These are phyloP conservation scores for Gallirallus australis DNA, from an alignment of 2,797 vertebrate genomes.

Conservation along the genomic window DNA sequence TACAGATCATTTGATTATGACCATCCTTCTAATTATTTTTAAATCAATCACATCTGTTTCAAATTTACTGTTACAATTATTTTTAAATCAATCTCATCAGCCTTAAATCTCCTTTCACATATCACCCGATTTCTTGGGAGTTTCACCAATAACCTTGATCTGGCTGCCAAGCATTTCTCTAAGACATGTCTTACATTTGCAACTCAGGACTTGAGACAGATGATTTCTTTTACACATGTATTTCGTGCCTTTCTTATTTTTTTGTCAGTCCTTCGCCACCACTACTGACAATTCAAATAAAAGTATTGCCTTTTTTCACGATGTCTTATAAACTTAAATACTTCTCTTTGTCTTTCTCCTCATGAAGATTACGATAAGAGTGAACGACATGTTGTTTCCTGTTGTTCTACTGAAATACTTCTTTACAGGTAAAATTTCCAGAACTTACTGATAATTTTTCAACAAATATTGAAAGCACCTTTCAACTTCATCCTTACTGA, in stretches of 20 bases:
- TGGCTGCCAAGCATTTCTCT: neutral
- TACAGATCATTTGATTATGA: neutral
- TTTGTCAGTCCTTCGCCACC: neutral
- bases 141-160: neutral
- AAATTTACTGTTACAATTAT: neutral
- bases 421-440: neutral
- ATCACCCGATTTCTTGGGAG: neutral
- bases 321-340: neutral
- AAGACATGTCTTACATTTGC: neutral
- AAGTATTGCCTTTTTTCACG: neutral
- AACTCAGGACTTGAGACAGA: neutral
- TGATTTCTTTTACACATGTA: accelerated
- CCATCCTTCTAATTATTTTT: neutral
- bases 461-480: neutral
- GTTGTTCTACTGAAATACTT: neutral
- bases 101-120: neutral
- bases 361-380: neutral
- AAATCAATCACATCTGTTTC: neutral
- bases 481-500: neutral
- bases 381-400: neutral
- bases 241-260: neutral
- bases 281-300: neutral
- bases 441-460: neutral
- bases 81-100: neutral
- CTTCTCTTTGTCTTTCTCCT: neutral